Evolutionary conservation across 2,888 invertebrate species (phyloP), one percentile per base, ranked within the genome.

Genomic region (Panopea generosa): DNA sequence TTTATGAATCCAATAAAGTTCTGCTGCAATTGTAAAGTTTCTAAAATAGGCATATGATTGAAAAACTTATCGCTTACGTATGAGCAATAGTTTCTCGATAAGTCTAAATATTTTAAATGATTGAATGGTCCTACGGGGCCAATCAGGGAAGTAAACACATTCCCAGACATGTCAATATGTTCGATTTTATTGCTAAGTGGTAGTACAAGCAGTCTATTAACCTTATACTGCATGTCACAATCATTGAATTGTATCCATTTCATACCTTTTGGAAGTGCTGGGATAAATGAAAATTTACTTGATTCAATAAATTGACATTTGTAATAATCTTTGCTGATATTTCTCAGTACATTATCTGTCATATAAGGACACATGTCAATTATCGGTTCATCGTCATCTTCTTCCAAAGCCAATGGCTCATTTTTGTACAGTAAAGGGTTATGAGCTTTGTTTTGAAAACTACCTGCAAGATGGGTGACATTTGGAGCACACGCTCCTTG

Each of bases 31-130:
- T 68, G 61, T 4, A 79, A 43, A 14, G 18, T 47, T 47, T 60
- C 55, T 0, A 79, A n/a, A 4, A 20, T 45, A 14, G 16, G 3
- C 33, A 53, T 14, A 2, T 16, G 24, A 1, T n/a, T 27, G 50
- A 79, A 71, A 27, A 63, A 53, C 1, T 33, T 18, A 45, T 16
- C 7, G 18, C 38, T 2, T 27, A 70, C 45, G n/a, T 20, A 6
- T 20, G 57, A 29, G 22, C 66, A 62, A 29, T 59, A 59, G 29
- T 71, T 71, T 18, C 40, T 49, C 27, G 78, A 79, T 9, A 79
- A n/a, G 33, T 70, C 45, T 9, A 74, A 2, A 20, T 57, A 29
- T 47, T 57, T 49, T 14, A 78, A 22, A 2, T 61, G 50, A 6
- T 49, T 38, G 33, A 74, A 47, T 4, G 53, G 45, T 4, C 61